These are phyloP conservation scores for Diabrotica balteata DNA, from an alignment of 2,888 invertebrate genomes.

Conservation along the genomic window DNA sequence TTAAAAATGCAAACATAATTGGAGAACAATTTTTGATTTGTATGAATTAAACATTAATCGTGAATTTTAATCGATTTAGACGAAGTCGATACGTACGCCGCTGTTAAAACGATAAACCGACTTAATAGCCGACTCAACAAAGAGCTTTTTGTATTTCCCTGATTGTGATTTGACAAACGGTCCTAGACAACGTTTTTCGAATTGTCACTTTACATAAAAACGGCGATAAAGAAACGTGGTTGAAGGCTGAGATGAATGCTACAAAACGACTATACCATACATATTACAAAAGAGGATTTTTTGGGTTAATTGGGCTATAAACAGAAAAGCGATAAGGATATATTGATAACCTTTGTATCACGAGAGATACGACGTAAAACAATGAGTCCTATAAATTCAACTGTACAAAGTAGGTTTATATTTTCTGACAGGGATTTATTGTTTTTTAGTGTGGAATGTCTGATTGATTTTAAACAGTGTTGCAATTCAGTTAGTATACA, in stretches of 20 bases:
- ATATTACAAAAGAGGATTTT: slow-evolving; percentile 4
- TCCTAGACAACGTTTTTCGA: slow-evolving; percentile 11
- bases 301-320: slow-evolving; percentile 11
- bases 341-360: slow-evolving; percentile 4
- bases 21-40: too few relatives aligned
- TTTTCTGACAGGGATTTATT: not conserved
- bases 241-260: too few relatives aligned
- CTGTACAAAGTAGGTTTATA: not conserved
- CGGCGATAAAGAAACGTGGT: slow-evolving; percentile 7
- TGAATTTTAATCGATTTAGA: too few relatives aligned
- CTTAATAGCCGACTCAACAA: not conserved
- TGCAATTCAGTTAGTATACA: too few relatives aligned
- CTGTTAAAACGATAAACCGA: slow-evolving; percentile 4
- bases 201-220: slow-evolving; percentile 13
- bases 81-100: not conserved
- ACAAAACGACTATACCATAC: too few relatives aligned
- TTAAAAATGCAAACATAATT: too few relatives aligned
- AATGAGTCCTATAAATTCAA: not conserved
- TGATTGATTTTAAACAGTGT: too few relatives aligned
- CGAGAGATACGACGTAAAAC: not conserved
- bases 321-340: not conserved
- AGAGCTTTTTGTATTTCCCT: slow-evolving; percentile 5
- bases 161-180: not conserved
- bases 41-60: too few relatives aligned
- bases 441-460: too few relatives aligned